Percentiles rank a stretch among this genome's conserved stretches.
Evolutionary conservation across 1,140 invertebrate species (phyloP).

Genomic region (Macrotrachela quadricornifera): DNA sequence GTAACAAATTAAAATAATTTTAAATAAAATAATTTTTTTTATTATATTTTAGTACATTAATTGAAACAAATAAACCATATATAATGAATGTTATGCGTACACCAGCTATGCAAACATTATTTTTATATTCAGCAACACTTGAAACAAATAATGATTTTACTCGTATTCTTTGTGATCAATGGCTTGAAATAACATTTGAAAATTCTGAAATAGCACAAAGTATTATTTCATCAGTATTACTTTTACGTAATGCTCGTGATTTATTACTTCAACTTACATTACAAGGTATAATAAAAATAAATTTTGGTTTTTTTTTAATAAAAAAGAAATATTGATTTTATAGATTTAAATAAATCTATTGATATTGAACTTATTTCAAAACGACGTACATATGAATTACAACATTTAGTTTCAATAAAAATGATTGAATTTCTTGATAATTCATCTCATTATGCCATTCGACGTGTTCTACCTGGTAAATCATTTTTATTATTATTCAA

Average conservation of each 20-base stretch:
- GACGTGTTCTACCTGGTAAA: slow-evolving; percentile 61
- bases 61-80: slow-evolving; percentile 86
- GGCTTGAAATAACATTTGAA: slow-evolving; percentile 58
- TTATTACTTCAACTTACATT: slow-evolving; percentile 25
- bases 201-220: slow-evolving; percentile 48
- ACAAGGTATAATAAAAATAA: slow-evolving; percentile 33
- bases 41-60: slow-evolving; percentile 43
- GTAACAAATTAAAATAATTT: too few species aligned
- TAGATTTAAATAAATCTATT: slow-evolving; percentile 14
- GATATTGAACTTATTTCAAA: background rate
- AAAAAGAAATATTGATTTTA: background rate
- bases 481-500: slow-evolving; percentile 42
- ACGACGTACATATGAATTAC: slow-evolving; percentile 10
- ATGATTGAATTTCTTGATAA: slow-evolving; percentile 53
- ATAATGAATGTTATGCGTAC: slow-evolving; percentile 68
- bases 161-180: slow-evolving; percentile 58
- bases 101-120: slow-evolving; percentile 62
- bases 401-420: slow-evolving; percentile 31
- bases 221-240: slow-evolving; percentile 46
- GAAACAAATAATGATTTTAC: slow-evolving; percentile 24
- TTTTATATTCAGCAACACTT: slow-evolving; percentile 46
- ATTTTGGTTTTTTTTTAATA: slow-evolving; percentile 21
- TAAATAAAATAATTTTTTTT: slow-evolving; percentile 9
- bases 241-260: slow-evolving; percentile 54
- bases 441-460: slow-evolving; percentile 56